Percentiles rank a stretch among this genome's conserved stretches.
Evolutionary conservation across 2,888 invertebrate species (phyloP).

Genomic region (Lumbricus terrestris): DNA sequence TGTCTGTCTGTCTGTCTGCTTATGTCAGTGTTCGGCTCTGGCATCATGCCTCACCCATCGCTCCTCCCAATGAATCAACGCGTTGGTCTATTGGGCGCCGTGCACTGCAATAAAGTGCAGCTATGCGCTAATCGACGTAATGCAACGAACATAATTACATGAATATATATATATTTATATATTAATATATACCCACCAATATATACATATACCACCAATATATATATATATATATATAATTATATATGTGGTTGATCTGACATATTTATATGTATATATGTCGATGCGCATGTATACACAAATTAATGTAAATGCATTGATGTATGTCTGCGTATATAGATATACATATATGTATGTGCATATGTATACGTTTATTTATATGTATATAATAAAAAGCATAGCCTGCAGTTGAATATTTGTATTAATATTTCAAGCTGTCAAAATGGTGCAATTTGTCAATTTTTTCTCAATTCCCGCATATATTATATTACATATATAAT

Average conservation of each 20-base stretch:
- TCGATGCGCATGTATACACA: not conserved
- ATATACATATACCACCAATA: not conserved
- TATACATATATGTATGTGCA: not conserved
- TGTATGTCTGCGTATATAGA: not conserved
- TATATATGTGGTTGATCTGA: too few species aligned
- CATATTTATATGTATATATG: not conserved
- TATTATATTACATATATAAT: too few species aligned
- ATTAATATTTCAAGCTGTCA: not conserved
- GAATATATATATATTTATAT: not conserved
- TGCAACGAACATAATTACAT: not conserved
- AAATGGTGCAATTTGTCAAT: too few species aligned
- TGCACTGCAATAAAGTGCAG: not conserved
- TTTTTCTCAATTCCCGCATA: not conserved
- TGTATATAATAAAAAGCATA: not conserved
- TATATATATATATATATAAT: not conserved
- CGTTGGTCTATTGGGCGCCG: not conserved
- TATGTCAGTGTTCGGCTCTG: too few species aligned
- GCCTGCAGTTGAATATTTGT: not conserved
- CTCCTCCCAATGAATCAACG: not conserved
- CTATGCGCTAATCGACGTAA: not conserved
- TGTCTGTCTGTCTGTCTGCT: too few species aligned
- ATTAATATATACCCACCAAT: not conserved
- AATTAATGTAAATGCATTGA: not conserved
- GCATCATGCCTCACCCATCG: too few species aligned
- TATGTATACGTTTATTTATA: not conserved